Conservation (phyloP, 37 sponge, comb jelly and placozoan genomes). For the Haliclona indistincta region DNA sequence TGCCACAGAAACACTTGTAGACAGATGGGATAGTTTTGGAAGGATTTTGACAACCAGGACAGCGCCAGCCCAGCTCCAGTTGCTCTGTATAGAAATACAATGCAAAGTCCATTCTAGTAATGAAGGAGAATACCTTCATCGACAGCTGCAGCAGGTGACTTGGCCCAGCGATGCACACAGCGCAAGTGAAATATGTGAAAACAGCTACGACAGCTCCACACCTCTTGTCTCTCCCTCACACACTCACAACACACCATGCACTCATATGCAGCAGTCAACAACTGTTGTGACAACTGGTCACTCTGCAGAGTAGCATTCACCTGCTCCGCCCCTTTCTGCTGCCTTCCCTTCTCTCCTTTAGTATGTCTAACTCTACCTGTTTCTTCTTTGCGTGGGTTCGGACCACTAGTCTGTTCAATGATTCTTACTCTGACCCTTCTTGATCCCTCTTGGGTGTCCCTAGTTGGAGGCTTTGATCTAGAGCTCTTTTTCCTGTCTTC, state of each 20-base stretch:
- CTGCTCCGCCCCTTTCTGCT: background rate
- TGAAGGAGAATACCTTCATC: slow-evolving; percentile 21
- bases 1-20: slow-evolving; percentile 88
- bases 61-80: slow-evolving; percentile 70
- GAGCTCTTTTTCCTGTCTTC: background rate
- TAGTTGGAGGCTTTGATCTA: background rate
- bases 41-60: slow-evolving; percentile 65
- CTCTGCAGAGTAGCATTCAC: slow-evolving; percentile 46
- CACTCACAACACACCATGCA: slow-evolving; percentile 81
- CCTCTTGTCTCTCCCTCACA: slow-evolving; percentile 38
- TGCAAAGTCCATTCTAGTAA: background rate
- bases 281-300: slow-evolving; percentile 63
- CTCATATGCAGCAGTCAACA: slow-evolving; percentile 52
- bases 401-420: background rate
- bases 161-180: slow-evolving; percentile 84
- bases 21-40: slow-evolving; percentile 50
- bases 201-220: slow-evolving; percentile 81
- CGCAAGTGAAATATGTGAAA: slow-evolving; percentile 80
- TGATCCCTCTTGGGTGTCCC: background rate
- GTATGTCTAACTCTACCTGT: background rate
- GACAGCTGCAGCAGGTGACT: slow-evolving; percentile 17
- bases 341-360: background rate
- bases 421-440: background rate
- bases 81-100: slow-evolving; percentile 7
- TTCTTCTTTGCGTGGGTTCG: background rate